Percentiles rank a stretch among this genome's conserved stretches.
phyloP scores from a whole-genome alignment of 2,113 vertebrate genomes.

The Chascanopsetta lugubris region DNA sequence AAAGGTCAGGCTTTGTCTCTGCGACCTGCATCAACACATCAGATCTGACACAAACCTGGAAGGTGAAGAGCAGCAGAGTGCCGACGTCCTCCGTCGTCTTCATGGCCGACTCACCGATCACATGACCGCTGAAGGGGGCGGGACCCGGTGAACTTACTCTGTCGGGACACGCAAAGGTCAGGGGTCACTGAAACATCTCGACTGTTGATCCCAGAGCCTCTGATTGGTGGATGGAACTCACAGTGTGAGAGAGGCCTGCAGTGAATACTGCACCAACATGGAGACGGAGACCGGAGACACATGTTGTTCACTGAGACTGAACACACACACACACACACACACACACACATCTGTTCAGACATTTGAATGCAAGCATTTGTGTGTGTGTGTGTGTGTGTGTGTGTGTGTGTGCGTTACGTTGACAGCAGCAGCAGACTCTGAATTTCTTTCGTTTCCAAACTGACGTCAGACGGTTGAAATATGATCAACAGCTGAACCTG shows the following conservation, averaged over 20 bases:
- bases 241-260: slow-evolving; percentile 78
- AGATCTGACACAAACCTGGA: slow-evolving; percentile 47
- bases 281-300: slow-evolving; percentile 75
- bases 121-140: slow-evolving; percentile 85
- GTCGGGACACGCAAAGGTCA: slow-evolving; percentile 9
- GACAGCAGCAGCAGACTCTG: slow-evolving; percentile 81
- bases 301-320: slow-evolving; percentile 87
- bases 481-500: slow-evolving; percentile 85
- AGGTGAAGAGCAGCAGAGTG: slow-evolving; percentile 72
- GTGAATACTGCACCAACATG: slow-evolving; percentile 84
- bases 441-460: slow-evolving; percentile 81
- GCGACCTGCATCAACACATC: no score
- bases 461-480: slow-evolving; percentile 84
- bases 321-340: slow-evolving; percentile 29
- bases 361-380: no score
- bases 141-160: slow-evolving; percentile 24
- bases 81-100: slow-evolving; percentile 84
- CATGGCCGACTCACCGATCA: slow-evolving; percentile 89
- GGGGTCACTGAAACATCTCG: background rate
- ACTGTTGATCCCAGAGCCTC: background rate
- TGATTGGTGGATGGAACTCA: slow-evolving; percentile 33
- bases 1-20: background rate
- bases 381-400: background rate
- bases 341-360: background rate
- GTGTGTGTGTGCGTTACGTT: slow-evolving; percentile 79